Base-by-base conservation (phyloP, 2,888 invertebrate genomes). In the Leucophenga maculata region DNA sequence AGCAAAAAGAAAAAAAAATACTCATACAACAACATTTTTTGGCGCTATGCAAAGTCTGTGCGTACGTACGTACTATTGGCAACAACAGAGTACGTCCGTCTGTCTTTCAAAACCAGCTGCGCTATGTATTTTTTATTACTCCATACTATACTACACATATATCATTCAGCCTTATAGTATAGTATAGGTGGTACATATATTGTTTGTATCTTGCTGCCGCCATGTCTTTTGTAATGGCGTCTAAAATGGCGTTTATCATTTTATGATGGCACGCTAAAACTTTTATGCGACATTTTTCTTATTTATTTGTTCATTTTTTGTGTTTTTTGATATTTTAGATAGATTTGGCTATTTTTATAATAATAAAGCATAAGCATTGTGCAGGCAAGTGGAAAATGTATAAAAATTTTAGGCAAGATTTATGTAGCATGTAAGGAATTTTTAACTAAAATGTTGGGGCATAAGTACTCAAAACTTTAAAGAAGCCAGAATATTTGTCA, bases 191-290 rank as follows among this genome's bases (percentile, higher is more conserved):
- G 16, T 60, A 32, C 1, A 13, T 16, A 16, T 6, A 14, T 16
- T 3, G 32, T 16, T 9, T 18, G 54, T 18, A 8, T 54, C 18
- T 54, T n/a, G n/a, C 14, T 54, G 4, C 4, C 16, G 16, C 20
- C 20, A 55, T 13, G 55, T 55, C 9, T 4, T 26, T 4, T 26
- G 3, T 60, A 60, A 39, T 60, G 60, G 60, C 39, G 39, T 60
- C 60, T 32, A 39, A 60, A 60, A 60, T 60, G 44, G 60, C 39
- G 39, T 60, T 60, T 60, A 60, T 60, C 60, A 60, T 60, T 60
- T 60, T 60, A 39, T 60, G 60, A 60, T 60, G 60, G 60, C 60
- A 9, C 13, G 11, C 39, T 60, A 39, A 60, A 60, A 60, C 60
- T 44, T 60, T 60, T 60, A 60, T 60, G 39, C 39, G 60, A 39